Conservation (phyloP, 2,888 invertebrate genomes). For the Pocota personata region DNA sequence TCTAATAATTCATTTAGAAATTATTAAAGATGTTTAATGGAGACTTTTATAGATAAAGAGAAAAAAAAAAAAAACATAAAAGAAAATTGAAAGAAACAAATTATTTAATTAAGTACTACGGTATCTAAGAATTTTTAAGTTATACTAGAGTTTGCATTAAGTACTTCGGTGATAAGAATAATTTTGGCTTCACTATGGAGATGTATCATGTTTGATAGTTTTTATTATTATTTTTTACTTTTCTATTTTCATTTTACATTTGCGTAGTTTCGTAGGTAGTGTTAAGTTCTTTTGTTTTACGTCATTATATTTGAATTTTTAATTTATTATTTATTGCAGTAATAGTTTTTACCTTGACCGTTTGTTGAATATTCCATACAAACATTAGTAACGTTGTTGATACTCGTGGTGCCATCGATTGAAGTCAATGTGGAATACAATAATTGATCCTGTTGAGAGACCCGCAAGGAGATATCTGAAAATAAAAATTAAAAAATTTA, state of each 20-base stretch:
- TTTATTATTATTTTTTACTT: constrained; percentile 70
- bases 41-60: neutral
- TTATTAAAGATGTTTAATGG: constrained; percentile 18
- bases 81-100: neutral
- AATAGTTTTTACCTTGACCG: constrained; percentile 41
- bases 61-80: neutral
- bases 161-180: constrained; percentile 71
- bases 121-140: constrained; percentile 34
- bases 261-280: constrained; percentile 30
- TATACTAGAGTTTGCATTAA: constrained; percentile 58
- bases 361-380: constrained; percentile 78
- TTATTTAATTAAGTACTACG: constrained; percentile 17
- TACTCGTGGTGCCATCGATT: constrained; percentile 99
- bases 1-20: constrained; percentile 27
- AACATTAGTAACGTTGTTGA: constrained; percentile 93
- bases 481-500: constrained; percentile 16
- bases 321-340: constrained; percentile 71
- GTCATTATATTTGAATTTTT: constrained; percentile 72
- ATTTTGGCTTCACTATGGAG: constrained; percentile 73
- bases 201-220: constrained; percentile 72
- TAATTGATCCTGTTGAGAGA: constrained; percentile 97
- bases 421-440: constrained; percentile 99
- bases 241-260: constrained; percentile 51
- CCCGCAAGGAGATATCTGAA: constrained; percentile 97
- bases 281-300: constrained; percentile 57